phyloP scores from a whole-genome alignment of 2,888 invertebrate species.

The Athalia rosae region DNA sequence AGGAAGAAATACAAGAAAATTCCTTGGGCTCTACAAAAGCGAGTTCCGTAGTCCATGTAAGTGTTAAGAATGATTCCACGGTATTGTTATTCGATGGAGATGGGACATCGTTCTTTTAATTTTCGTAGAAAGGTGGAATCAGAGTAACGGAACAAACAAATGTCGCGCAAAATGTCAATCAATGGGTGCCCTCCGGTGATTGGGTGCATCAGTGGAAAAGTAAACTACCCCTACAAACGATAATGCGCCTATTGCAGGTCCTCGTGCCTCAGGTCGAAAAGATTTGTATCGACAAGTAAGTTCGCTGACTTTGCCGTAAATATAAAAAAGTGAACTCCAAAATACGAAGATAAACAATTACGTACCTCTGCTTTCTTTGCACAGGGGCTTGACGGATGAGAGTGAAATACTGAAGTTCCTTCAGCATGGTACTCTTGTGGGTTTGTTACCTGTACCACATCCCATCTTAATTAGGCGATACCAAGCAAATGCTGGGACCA shows the following conservation, averaged over 20 bases:
- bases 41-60: conserved; percentile 70
- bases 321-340: not conserved
- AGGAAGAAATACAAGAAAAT: conserved; percentile 49
- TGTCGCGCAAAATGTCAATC: conserved; percentile 62
- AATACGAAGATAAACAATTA: conserved; percentile 34
- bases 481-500: conserved; percentile 98
- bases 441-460: conserved; percentile 98
- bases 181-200: conserved; percentile 94
- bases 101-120: not conserved
- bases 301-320: too few relatives aligned
- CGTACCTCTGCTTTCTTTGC: conserved; percentile 56
- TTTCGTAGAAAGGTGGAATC: conserved; percentile 79
- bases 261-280: conserved; percentile 99
- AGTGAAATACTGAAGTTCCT: conserved; percentile 99
- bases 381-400: conserved; percentile 97
- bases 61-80: conserved; percentile 39
- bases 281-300: conserved; percentile 98
- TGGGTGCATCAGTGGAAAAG: conserved; percentile 98
- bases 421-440: conserved; percentile 98
- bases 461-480: conserved; percentile 99
- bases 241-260: conserved; percentile 98
- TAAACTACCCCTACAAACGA: conserved; percentile 98
- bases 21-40: conserved; percentile 53
- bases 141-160: conserved; percentile 75
- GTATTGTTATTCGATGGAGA: not conserved